These are phyloP conservation scores for Lepidothrix coronata DNA, from an alignment of 2,113 vertebrate species.

Conservation along the genomic window DNA sequence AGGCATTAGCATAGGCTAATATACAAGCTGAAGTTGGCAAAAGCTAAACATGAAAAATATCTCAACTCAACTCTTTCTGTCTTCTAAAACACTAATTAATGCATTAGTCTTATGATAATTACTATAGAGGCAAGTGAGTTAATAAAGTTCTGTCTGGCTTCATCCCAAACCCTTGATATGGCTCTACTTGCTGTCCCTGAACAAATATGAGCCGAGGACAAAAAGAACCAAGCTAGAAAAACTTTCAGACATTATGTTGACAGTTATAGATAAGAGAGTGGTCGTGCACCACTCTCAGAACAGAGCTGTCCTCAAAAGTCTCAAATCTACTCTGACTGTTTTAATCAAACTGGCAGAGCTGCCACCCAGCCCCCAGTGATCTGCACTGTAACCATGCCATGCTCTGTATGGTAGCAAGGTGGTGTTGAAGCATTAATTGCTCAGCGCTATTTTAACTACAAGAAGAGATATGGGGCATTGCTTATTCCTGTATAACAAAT, in stretches of 20 bases:
- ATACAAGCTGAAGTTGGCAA: not conserved
- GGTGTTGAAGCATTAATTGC: not conserved
- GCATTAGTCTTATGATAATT: not conserved
- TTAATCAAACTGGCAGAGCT: not conserved
- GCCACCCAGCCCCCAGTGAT: not conserved
- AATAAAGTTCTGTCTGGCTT: not conserved
- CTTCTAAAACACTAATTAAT: not conserved
- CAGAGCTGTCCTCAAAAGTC: not conserved
- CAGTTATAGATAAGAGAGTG: not conserved
- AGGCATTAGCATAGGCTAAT: not conserved
- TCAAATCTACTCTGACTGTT: not conserved
- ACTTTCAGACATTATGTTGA: not conserved
- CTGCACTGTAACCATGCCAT: not conserved
- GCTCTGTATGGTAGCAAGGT: not conserved
- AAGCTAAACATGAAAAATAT: not conserved
- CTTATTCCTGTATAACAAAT: not conserved
- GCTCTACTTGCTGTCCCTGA: not conserved
- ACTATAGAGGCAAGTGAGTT: not conserved
- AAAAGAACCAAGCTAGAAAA: not conserved
- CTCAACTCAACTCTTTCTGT: not conserved
- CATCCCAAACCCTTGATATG: not conserved
- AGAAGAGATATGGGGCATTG: not conserved
- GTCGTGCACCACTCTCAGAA: not conserved
- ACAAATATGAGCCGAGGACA: not conserved
- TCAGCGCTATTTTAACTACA: not conserved